A percentile compares a stretch with the other conserved stretches of the same genome.
Evolutionary conservation across 2,797 vertebrate species (phyloP).

Genomic region (Eulemur mongoz): DNA sequence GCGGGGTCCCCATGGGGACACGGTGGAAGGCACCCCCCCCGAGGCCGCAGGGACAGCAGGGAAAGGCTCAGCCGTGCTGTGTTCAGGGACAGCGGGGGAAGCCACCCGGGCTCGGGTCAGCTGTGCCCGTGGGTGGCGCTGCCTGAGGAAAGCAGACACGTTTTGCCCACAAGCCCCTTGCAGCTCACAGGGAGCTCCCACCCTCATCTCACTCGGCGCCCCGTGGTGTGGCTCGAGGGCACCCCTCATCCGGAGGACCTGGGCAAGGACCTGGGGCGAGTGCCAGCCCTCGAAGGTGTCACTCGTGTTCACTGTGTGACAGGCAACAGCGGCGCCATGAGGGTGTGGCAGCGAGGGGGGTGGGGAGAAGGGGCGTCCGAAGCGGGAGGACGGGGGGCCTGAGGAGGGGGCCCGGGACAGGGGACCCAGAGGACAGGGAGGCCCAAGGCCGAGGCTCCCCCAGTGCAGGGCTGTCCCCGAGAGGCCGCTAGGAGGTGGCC

Average conservation of each 20-base stretch:
- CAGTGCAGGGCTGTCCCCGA: rapidly evolving
- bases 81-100: too few species aligned
- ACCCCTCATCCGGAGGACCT: neutral
- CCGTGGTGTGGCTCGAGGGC: neutral
- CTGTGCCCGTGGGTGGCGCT: rapidly evolving
- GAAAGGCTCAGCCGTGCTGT: neutral
- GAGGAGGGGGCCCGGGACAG: neutral
- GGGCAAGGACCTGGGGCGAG: neutral
- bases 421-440: neutral
- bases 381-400: neutral
- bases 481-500: neutral
- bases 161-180: rapidly evolving
- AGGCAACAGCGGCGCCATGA: rapidly evolving
- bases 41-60: rapidly evolving
- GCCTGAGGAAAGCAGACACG: neutral
- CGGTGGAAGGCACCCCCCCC: rapidly evolving
- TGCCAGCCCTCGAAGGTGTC: rapidly evolving
- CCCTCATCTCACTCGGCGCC: rapidly evolving
- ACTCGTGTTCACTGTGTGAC: rapidly evolving
- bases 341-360: neutral
- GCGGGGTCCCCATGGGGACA: rapidly evolving
- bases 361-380: neutral
- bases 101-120: rapidly evolving
- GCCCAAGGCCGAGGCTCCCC: neutral
- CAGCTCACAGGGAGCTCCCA: rapidly evolving